Percentiles rank a stretch among this genome's conserved stretches.
Conservation (phyloP, 2,888 invertebrate genomes). For the Heliothis peltigera region DNA sequence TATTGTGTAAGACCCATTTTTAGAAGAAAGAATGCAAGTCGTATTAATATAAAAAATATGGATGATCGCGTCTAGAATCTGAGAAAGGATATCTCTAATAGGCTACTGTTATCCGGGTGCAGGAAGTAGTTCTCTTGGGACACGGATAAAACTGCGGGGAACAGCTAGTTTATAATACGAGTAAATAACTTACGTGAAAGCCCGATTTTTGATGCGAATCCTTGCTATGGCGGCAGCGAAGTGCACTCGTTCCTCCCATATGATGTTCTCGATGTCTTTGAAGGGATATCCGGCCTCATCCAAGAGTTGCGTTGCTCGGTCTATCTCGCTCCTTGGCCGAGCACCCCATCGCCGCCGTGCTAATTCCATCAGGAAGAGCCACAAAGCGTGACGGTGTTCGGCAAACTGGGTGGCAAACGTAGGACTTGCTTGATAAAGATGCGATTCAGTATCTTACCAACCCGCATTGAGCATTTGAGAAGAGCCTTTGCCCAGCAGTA, state of each 20-base stretch:
- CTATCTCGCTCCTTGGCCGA: conserved; percentile 74
- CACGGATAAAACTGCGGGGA: too few species aligned
- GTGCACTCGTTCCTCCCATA: conserved; percentile 92
- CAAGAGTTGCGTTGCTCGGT: conserved; percentile 73
- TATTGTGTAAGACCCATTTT: too few species aligned
- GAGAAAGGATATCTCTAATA: too few species aligned
- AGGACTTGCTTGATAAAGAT: neutral
- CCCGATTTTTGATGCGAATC: conserved; percentile 93
- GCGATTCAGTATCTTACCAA: neutral
- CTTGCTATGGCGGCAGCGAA: conserved; percentile 94
- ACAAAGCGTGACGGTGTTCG: conserved; percentile 83
- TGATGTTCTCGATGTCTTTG: conserved; percentile 90
- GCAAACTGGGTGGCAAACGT: conserved; percentile 65
- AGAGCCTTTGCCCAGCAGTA: too few species aligned
- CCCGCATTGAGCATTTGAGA: too few species aligned
- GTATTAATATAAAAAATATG: too few species aligned
- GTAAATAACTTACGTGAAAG: conserved; percentile 87
- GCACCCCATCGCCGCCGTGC: conserved; percentile 91
- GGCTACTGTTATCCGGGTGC: too few species aligned
- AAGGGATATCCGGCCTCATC: conserved; percentile 77
- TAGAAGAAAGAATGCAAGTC: too few species aligned
- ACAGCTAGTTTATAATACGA: too few species aligned
- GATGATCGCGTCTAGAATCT: too few species aligned
- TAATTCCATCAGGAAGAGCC: conserved; percentile 93
- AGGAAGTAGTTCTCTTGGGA: too few species aligned